phyloP scores from a whole-genome alignment of 2,888 invertebrate genomes.

The Meganola albula region DNA sequence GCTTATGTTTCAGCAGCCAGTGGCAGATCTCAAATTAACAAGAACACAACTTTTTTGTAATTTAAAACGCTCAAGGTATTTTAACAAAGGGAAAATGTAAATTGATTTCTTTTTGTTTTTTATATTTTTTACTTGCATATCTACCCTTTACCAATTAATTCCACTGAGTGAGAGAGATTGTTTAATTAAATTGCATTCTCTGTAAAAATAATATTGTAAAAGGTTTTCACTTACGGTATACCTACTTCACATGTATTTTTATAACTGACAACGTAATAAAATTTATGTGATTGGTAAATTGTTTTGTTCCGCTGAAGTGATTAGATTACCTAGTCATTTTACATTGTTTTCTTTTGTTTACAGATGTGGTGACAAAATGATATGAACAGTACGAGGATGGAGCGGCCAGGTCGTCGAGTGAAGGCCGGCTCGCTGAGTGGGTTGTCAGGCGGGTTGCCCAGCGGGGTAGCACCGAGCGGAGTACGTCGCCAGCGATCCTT shows the following conservation, averaged over 20 bases:
- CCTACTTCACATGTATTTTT: too few species aligned
- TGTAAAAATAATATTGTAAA: not conserved
- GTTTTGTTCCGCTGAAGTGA: too few species aligned
- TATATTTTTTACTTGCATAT: too few species aligned
- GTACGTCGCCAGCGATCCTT: slow-evolving; percentile 77
- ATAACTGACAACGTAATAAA: too few species aligned
- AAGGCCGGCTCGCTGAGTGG: slow-evolving; percentile 70
- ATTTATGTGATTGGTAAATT: too few species aligned
- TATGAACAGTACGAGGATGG: slow-evolving; percentile 59
- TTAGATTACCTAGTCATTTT: too few species aligned
- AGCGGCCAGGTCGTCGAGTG: slow-evolving; percentile 63
- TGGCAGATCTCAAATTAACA: slow-evolving; percentile 20
- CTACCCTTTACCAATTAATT: too few species aligned
- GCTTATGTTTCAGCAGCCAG: slow-evolving; percentile 31
- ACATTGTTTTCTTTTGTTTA: slow-evolving; percentile 20
- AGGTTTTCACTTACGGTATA: not conserved
- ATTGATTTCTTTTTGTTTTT: slow-evolving; percentile 7
- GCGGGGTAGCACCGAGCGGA: slow-evolving; percentile 35
- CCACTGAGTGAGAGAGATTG: too few species aligned
- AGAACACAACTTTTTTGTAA: slow-evolving; percentile 14
- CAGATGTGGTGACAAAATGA: slow-evolving; percentile 56
- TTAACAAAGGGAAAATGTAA: slow-evolving; percentile 4
- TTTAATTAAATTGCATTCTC: too few species aligned
- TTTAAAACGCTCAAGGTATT: slow-evolving; percentile 17
- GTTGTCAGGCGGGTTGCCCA: slow-evolving; percentile 53